A percentile compares a stretch with the other conserved stretches of the same genome.
These are phyloP conservation scores for Lasius platythorax DNA, from an alignment of 2,888 invertebrate genomes.

Conservation along the genomic window DNA sequence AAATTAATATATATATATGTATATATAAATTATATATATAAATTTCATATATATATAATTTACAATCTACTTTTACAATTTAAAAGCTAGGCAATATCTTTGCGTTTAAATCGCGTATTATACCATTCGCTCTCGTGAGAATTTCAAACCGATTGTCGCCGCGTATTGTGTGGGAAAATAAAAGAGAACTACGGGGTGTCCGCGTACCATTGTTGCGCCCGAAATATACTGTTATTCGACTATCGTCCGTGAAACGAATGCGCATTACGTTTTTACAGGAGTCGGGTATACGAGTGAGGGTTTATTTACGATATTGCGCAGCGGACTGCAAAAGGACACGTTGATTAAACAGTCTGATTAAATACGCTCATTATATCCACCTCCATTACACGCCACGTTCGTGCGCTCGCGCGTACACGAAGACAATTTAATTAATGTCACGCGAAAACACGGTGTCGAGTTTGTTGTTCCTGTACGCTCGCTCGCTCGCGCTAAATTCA, in stretches of 20 bases:
- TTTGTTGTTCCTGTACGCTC: slow-evolving; percentile 31
- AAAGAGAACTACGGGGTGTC: neutral
- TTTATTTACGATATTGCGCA: slow-evolving; percentile 50
- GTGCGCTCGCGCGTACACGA: slow-evolving; percentile 25
- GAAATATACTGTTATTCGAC: slow-evolving; percentile 30
- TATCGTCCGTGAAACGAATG: slow-evolving; percentile 12
- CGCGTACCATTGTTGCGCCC: neutral
- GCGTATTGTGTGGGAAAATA: slow-evolving; percentile 2
- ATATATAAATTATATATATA: neutral
- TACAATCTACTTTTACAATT: neutral
- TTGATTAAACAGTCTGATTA: slow-evolving; percentile 55
- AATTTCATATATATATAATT: slow-evolving; percentile 6
- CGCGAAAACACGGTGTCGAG: slow-evolving; percentile 44
- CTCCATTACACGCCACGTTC: slow-evolving; percentile 31
- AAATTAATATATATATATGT: neutral
- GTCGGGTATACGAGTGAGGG: slow-evolving; percentile 18
- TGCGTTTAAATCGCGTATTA: slow-evolving; percentile 6
- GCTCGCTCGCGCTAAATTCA: slow-evolving; percentile 27
- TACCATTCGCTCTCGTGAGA: neutral
- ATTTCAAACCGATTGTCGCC: slow-evolving; percentile 12
- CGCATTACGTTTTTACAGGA: slow-evolving; percentile 44
- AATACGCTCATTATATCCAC: slow-evolving; percentile 52
- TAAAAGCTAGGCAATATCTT: neutral
- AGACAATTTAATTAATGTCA: slow-evolving; percentile 53
- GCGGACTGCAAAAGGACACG: slow-evolving; percentile 43